Evolutionary conservation across 2,113 vertebrate genomes (phyloP).

Genomic region (Sorex araneus): DNA sequence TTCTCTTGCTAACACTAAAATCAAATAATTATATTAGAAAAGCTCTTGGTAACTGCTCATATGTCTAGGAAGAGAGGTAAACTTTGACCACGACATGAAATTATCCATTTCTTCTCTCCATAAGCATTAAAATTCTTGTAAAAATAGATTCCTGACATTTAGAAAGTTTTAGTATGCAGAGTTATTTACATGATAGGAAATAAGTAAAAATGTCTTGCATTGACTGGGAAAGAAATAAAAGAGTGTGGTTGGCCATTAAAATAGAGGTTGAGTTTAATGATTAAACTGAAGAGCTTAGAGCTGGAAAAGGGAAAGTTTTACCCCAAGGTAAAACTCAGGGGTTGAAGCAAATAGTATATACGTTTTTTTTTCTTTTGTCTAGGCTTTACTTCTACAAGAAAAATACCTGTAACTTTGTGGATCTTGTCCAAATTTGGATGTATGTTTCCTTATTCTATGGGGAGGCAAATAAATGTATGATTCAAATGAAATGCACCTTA

Average conservation of each 20-base stretch:
- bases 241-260: background rate
- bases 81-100: fast-evolving
- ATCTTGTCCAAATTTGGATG: background rate
- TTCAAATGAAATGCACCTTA: background rate
- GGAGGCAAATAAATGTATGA: background rate
- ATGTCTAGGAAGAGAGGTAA: background rate
- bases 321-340: background rate
- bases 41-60: background rate
- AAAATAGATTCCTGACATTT: background rate
- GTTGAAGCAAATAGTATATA: background rate
- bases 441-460: background rate
- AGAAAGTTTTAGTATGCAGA: background rate
- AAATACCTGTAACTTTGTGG: background rate
- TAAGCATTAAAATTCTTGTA: background rate
- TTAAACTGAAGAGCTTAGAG: background rate
- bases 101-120: background rate
- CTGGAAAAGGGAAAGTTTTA: background rate
- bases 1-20: background rate
- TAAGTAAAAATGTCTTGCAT: background rate
- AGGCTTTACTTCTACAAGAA: background rate
- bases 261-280: background rate
- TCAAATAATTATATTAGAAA: constrained; percentile 37
- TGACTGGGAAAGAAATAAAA: background rate
- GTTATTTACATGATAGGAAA: background rate
- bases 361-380: background rate